Percentiles rank a stretch among this genome's conserved stretches.
Evolutionary conservation across 2,888 invertebrate species (phyloP).

Genomic region (Dichetophora obliterata): DNA sequence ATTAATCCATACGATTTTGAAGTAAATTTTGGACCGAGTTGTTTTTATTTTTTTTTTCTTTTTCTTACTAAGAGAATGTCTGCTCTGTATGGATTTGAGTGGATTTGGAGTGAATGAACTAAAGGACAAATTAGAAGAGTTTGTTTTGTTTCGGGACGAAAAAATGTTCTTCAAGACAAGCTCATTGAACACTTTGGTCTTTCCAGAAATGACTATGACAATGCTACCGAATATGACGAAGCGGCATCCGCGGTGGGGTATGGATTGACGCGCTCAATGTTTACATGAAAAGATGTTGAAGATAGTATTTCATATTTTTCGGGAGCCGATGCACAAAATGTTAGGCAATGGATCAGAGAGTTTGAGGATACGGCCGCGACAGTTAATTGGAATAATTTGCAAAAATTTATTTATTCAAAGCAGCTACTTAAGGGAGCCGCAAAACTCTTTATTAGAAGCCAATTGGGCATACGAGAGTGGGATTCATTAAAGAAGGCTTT

Average conservation of each 20-base stretch:
- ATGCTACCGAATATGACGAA: background rate
- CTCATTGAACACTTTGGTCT: slow-evolving; percentile 1
- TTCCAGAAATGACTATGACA: background rate
- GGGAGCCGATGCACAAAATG: slow-evolving; percentile 18
- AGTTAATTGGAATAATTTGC: too few species aligned
- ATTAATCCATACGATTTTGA: too few species aligned
- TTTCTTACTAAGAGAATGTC: too few species aligned
- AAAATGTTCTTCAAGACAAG: background rate
- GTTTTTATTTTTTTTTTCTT: too few species aligned
- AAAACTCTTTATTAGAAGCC: slow-evolving; percentile 43
- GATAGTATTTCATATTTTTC: slow-evolving; percentile 19
- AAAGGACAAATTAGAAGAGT: background rate
- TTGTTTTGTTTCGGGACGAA: background rate
- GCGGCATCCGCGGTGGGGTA: background rate
- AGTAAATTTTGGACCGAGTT: too few species aligned
- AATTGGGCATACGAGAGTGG: slow-evolving; percentile 31
- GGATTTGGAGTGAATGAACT: background rate
- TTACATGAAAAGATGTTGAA: slow-evolving; percentile 35
- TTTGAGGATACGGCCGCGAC: slow-evolving; percentile 42
- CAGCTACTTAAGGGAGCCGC: slow-evolving; percentile 42
- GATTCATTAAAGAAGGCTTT: slow-evolving; percentile 28
- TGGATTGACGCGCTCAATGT: background rate
- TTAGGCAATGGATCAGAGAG: slow-evolving; percentile 34
- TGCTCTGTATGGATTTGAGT: too few species aligned
- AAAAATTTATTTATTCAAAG: too few species aligned